phyloP scores from a whole-genome alignment of 2,113 vertebrate genomes.

The Ramphastos sulfuratus region DNA sequence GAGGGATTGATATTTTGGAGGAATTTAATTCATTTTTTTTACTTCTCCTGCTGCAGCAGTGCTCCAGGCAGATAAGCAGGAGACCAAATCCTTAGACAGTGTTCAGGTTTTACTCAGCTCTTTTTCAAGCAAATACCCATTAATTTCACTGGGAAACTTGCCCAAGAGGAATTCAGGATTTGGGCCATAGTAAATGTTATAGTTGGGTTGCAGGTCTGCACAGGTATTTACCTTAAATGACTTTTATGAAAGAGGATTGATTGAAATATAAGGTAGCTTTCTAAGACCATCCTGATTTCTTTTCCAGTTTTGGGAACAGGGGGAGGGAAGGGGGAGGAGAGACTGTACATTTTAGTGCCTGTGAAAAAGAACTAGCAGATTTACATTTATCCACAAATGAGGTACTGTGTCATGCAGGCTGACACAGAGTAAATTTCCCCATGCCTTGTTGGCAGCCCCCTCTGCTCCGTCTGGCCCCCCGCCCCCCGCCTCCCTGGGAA shows the following conservation, averaged over 20 bases:
- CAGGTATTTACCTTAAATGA: conserved; percentile 63
- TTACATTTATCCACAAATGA: conserved; percentile 73
- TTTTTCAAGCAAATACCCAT: conserved; percentile 48
- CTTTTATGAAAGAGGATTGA: conserved; percentile 57
- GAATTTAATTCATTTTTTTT: conserved; percentile 30
- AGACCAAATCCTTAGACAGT: conserved; percentile 11
- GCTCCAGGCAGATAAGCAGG: conserved; percentile 28
- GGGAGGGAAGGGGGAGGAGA: conserved; percentile 11
- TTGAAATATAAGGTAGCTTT: conserved; percentile 55
- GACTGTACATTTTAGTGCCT: conserved; percentile 64
- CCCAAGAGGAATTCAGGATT: conserved; percentile 18
- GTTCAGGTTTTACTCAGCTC: conserved; percentile 42
- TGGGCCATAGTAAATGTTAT: conserved; percentile 39
- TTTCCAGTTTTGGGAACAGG: conserved; percentile 36
- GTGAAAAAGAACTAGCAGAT: conserved; percentile 61
- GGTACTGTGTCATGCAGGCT: conserved; percentile 60
- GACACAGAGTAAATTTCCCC: conserved; percentile 54
- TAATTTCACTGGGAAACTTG: conserved; percentile 27
- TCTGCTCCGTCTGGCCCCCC: conserved; percentile 23
- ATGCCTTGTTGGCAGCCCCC: conserved; percentile 46
- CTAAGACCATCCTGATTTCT: conserved; percentile 28
- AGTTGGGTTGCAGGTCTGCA: background rate
- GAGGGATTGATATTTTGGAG: background rate
- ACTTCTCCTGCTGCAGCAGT: background rate
- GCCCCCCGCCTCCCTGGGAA: conserved; percentile 55